These are phyloP conservation scores for Erebia epiphron DNA, from an alignment of 2,888 invertebrate genomes.

Conservation along the genomic window DNA sequence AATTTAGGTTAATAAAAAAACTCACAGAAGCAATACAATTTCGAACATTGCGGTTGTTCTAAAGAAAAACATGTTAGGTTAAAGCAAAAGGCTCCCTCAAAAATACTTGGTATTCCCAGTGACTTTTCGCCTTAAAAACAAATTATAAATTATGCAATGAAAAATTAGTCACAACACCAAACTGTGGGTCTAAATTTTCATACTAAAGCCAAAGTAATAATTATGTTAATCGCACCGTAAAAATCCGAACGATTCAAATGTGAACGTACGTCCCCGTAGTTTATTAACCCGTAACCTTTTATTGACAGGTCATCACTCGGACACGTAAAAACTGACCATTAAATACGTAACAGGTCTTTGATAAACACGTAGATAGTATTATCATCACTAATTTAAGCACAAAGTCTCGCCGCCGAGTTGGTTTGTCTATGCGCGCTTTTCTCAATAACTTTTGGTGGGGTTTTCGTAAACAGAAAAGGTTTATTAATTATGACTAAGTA, in stretches of 20 bases:
- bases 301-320: constrained; percentile 36
- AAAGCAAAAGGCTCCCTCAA: too few relatives aligned
- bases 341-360: constrained; percentile 8
- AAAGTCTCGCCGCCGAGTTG: too few relatives aligned
- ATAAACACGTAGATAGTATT: not conserved
- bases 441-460: too few relatives aligned
- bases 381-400: not conserved
- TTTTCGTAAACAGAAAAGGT: too few relatives aligned
- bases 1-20: too few relatives aligned
- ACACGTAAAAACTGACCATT: constrained; percentile 24
- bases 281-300: constrained; percentile 54
- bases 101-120: too few relatives aligned
- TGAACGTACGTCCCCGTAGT: constrained; percentile 49
- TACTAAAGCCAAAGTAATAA: constrained; percentile 30
- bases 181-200: constrained; percentile 19
- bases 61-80: too few relatives aligned
- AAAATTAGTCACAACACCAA: constrained; percentile 18
- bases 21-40: too few relatives aligned
- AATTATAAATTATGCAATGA: not conserved
- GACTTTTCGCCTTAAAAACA: too few relatives aligned
- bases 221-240: constrained; percentile 37
- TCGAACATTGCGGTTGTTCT: too few relatives aligned
- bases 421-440: too few relatives aligned
- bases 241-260: constrained; percentile 37
- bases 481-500: too few relatives aligned